Evolutionary conservation across 2,888 invertebrate species (phyloP).

Genomic region (Tineola bisselliella): DNA sequence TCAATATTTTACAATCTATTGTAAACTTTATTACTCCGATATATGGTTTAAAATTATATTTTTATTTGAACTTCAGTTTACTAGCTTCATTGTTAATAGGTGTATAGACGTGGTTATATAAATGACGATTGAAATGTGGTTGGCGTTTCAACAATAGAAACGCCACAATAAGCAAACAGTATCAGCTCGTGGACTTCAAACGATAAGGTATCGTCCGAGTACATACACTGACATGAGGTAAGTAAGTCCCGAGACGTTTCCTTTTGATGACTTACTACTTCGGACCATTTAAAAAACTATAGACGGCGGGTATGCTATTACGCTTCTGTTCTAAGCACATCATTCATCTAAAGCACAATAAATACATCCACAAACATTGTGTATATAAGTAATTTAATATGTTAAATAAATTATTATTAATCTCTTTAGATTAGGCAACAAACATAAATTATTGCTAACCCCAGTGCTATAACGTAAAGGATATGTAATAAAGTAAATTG

Average conservation of each 20-base stretch:
- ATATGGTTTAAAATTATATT: background rate
- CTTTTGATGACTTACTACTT: background rate
- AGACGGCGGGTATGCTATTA: too few species aligned
- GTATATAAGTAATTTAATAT: too few species aligned
- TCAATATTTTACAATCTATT: slow-evolving; percentile 5
- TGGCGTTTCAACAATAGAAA: background rate
- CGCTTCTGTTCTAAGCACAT: too few species aligned
- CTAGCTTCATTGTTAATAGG: background rate
- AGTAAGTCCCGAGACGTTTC: background rate
- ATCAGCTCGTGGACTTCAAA: background rate
- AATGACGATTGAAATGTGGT: background rate
- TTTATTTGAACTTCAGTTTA: background rate
- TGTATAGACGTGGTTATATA: background rate
- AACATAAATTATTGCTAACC: too few species aligned
- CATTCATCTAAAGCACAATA: too few species aligned
- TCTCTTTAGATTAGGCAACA: too few species aligned
- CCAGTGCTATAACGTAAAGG: background rate
- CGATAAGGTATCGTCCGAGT: slow-evolving; percentile 4
- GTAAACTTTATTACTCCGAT: background rate
- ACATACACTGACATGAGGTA: slow-evolving; percentile 1
- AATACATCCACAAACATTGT: too few species aligned
- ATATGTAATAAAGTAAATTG: background rate
- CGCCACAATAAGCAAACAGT: slow-evolving; percentile 5
- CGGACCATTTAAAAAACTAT: too few species aligned
- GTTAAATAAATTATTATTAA: too few species aligned